Percentiles rank a stretch among this genome's conserved stretches.
phyloP scores from a whole-genome alignment of 2,888 invertebrate genomes.

The Cosmopolites sordidus region DNA sequence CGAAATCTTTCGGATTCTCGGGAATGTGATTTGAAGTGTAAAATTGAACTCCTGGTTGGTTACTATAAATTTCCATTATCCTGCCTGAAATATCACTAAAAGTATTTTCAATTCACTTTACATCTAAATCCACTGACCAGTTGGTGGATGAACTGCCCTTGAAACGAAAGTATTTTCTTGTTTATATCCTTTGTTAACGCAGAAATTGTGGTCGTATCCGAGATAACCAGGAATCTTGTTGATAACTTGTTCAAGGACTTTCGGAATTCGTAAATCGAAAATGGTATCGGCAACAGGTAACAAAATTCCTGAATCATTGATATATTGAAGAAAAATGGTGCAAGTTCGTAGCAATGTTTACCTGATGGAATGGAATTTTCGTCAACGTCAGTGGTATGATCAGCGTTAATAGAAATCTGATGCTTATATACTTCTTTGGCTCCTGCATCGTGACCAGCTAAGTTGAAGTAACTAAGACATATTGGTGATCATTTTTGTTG shows the following conservation, averaged over 20 bases:
- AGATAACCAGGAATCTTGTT: conserved; percentile 58
- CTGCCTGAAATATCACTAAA: conserved; percentile 22
- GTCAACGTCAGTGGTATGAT: conserved; percentile 69
- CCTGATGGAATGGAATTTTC: conserved; percentile 70
- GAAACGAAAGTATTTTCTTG: conserved; percentile 60
- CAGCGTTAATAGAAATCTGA: conserved; percentile 67
- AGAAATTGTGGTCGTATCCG: conserved; percentile 83
- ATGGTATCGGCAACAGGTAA: conserved; percentile 64
- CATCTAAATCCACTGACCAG: too few species aligned
- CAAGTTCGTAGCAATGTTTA: too few species aligned
- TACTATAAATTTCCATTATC: conserved; percentile 73
- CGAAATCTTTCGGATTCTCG: conserved; percentile 44
- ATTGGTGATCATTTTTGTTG: too few species aligned
- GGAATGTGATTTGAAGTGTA: conserved; percentile 80
- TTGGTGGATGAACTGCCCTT: conserved; percentile 61
- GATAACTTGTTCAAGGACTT: conserved; percentile 62
- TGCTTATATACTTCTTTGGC: conserved; percentile 64
- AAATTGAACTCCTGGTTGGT: conserved; percentile 88
- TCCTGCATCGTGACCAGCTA: conserved; percentile 82
- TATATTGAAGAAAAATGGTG: conserved; percentile 9
- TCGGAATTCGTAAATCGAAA: conserved; percentile 69
- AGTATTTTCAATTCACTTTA: too few species aligned
- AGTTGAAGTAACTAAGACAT: conserved; percentile 78
- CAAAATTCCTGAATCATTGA: conserved; percentile 56
- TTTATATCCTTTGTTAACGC: conserved; percentile 59